Evolutionary conservation across 2,113 vertebrate species (phyloP).

Genomic region (Microtus ochrogaster): DNA sequence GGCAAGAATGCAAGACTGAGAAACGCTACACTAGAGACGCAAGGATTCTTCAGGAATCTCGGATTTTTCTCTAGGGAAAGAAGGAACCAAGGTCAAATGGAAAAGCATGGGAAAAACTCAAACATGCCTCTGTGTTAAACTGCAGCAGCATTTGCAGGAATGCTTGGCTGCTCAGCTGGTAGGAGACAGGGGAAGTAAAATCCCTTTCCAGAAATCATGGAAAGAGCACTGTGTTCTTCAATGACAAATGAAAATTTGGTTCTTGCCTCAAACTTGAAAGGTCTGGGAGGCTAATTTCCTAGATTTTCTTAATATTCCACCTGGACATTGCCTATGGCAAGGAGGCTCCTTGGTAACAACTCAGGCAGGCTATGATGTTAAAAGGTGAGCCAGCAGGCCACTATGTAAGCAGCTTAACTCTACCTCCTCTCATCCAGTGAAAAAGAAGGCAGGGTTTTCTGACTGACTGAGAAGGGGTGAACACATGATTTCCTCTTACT

Average conservation of each 20-base stretch:
- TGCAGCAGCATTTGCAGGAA: constrained; percentile 27
- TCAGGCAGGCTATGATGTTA: not conserved
- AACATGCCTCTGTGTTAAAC: constrained; percentile 20
- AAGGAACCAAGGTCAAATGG: constrained; percentile 67
- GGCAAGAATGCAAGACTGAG: constrained; percentile 4
- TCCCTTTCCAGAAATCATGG: constrained; percentile 53
- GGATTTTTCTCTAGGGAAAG: constrained; percentile 75
- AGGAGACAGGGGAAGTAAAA: not conserved
- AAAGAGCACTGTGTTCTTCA: constrained; percentile 5
- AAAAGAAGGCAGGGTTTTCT: not conserved
- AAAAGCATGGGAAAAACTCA: constrained; percentile 78
- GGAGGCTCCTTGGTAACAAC: not conserved
- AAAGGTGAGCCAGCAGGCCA: not conserved
- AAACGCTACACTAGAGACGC: not conserved
- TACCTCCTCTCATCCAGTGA: not conserved
- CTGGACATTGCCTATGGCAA: not conserved
- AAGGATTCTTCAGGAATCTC: constrained; percentile 58
- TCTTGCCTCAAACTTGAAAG: constrained; percentile 37
- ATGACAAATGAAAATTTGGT: constrained; percentile 36
- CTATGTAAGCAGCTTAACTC: not conserved
- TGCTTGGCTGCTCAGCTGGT: not conserved
- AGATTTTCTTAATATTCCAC: not conserved
- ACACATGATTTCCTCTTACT: not conserved
- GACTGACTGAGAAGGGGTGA: not conserved
- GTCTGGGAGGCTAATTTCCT: not conserved